Evolutionary conservation across 2,113 vertebrate genomes (phyloP), one percentile per base, ranked within the genome.

Genomic region (Entomyzon cyanotis): DNA sequence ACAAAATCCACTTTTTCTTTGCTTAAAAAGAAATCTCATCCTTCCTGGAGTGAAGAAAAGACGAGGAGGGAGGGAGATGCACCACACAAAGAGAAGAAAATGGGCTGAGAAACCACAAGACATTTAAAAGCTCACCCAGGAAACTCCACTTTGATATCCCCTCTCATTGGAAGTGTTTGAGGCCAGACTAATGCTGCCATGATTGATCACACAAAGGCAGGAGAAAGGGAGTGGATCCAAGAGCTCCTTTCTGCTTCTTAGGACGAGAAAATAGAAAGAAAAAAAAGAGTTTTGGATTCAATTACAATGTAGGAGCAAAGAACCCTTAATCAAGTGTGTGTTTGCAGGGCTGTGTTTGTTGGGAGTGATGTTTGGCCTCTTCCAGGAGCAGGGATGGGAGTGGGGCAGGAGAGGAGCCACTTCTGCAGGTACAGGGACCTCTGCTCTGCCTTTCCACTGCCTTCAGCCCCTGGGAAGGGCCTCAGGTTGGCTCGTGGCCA

Each of bases 121-220:
- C 22, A 10, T 94, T 91, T 84, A 76, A 94, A 89, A 93, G 87
- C 96, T 91, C 88, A 52, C n/a, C 13, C 58, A 88, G 93, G 87
- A 93, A 95, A 89, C 24, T 87, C 87, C 59, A 9, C 94, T 97
- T 97, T 95, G 95, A 96, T 96, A 89, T 96, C 93, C 78, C 78
- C 93, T 93, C 95, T 95, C 84, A 39, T 24, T 88, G 90, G 87
- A 55, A 88, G 35, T 4, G 4, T 93, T 88, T 90, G 94, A 94
- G 94, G 84, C 49, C 50, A 62, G 75, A 70, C 93, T 90, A 95
- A 93, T 42, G 50, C 89, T 90, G 91, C 81, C 87, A 24, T 85
- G 89, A 79, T 85, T 76, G 90, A 65, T 62, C 89, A 39, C 82
- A 91, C 68, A 96, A 89, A 95, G 74, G 79, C 63, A 83, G 55